A percentile compares a stretch with the other conserved stretches of the same genome.
Evolutionary conservation across 2,888 invertebrate genomes (phyloP).

Genomic region (Watsonalla binaria): DNA sequence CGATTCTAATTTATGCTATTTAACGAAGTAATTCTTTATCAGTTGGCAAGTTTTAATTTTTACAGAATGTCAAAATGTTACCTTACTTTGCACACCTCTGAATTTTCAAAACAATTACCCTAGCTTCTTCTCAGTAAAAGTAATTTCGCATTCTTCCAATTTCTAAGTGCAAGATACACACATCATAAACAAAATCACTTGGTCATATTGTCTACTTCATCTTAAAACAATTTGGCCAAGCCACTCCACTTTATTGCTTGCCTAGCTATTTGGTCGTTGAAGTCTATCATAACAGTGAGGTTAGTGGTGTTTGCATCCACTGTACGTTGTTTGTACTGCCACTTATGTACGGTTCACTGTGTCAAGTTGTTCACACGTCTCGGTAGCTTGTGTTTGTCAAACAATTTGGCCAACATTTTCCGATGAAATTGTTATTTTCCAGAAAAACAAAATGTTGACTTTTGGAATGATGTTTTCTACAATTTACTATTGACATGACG

Average conservation of each 20-base stretch:
- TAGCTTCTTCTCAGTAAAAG: too few species aligned
- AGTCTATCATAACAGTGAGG: constrained; percentile 19
- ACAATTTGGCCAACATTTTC: not conserved
- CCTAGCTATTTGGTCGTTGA: constrained; percentile 9
- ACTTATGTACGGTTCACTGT: constrained; percentile 27
- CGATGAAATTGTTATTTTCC: not conserved
- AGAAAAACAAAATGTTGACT: not conserved
- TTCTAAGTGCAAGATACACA: not conserved
- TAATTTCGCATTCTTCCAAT: too few species aligned
- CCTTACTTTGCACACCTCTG: too few species aligned
- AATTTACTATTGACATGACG: too few species aligned
- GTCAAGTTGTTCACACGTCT: constrained; percentile 13
- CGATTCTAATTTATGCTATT: too few species aligned
- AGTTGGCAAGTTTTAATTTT: too few species aligned
- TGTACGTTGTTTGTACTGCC: constrained; percentile 24
- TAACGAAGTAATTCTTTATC: too few species aligned
- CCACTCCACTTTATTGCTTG: not conserved
- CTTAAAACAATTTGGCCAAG: not conserved
- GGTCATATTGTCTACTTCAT: too few species aligned
- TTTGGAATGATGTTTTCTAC: too few species aligned
- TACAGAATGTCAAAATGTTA: too few species aligned
- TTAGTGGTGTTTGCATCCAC: constrained; percentile 22
- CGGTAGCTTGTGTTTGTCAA: constrained; percentile 1
- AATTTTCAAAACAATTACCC: too few species aligned
- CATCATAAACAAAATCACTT: too few species aligned